Evolutionary conservation across 2,888 invertebrate species (phyloP), one percentile per base, ranked within the genome.

Genomic region (Malachius bipustulatus): DNA sequence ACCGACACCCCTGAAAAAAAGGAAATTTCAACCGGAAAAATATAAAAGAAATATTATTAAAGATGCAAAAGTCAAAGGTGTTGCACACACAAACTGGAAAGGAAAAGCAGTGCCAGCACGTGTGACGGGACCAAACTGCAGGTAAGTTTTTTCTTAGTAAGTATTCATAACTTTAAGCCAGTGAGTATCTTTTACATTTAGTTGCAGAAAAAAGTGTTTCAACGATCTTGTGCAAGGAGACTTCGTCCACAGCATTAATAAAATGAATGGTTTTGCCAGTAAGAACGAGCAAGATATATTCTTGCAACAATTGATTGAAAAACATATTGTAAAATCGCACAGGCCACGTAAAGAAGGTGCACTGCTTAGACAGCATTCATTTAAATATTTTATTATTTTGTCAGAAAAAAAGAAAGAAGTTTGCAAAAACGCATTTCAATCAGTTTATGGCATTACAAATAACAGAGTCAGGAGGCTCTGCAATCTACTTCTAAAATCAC

Each of bases 231-330:
- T 13, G 16, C 19, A 26, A 37, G 32, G 34, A 14, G 40, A 37
- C 14, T 30, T 32, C 2, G 16, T 29, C 24, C 30, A 26, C 28
- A 38, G 33, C 27, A 37, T 37, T 39, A 26, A 16, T 27, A 37
- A 32, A 32, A 26, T 39, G n/a, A 37, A 32, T 30, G 14, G 10
- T 31, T 33, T 39, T 26, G 10, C 16, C 30, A 34, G 35, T 12
- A 40, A 40, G 32, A 35, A 40, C 32, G 38, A 40, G 16, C 40
- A 40, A 27, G 39, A 40, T 40, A 40, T 28, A 24, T 40, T 39
- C 33, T 33, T 40, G 14, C 35, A 40, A 36, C 16, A 14, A 27
- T 29, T 40, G 8, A 40, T 39, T 39, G 34, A 40, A 12, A 32
- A 32, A 12, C 10, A 16, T 11, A 4, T 10, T 26, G 32, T 40